Conservation (phyloP, 2,797 vertebrate genomes). For the Tamandua tetradactyla region DNA sequence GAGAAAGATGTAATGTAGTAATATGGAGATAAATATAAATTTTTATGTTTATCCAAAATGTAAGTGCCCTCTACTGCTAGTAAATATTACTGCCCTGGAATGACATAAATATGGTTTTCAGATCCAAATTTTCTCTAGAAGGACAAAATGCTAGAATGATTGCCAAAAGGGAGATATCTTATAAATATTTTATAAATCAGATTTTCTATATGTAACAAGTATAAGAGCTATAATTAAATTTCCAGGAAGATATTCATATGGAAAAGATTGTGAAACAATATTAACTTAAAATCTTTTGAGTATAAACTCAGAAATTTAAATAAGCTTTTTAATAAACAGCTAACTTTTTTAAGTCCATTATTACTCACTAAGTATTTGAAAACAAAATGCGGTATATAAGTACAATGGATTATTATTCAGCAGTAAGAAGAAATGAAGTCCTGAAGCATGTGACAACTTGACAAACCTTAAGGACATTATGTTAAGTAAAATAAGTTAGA, state of each 20-base stretch:
- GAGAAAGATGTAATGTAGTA: background rate
- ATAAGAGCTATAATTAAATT: background rate
- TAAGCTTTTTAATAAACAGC: background rate
- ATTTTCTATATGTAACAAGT: background rate
- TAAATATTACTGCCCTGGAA: background rate
- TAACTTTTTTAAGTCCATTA: background rate
- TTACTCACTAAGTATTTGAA: background rate
- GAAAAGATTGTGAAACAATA: background rate
- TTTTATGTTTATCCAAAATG: background rate
- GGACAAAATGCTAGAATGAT: background rate
- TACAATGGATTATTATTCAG: too few relatives aligned
- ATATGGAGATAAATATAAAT: background rate
- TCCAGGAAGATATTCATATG: background rate
- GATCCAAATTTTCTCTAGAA: background rate
- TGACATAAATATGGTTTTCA: background rate
- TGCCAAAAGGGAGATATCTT: background rate
- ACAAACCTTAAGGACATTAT: too few relatives aligned
- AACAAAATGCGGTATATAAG: too few relatives aligned
- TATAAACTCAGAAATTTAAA: background rate
- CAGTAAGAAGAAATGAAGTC: too few relatives aligned
- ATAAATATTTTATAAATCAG: background rate
- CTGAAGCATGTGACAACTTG: too few relatives aligned
- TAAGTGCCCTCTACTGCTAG: background rate
- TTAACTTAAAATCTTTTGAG: background rate
- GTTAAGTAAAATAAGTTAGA: too few relatives aligned